Percentiles rank a stretch among this genome's conserved stretches.
Evolutionary conservation across 2,113 vertebrate species (phyloP).

Genomic region (Nyctibius bracteatus): DNA sequence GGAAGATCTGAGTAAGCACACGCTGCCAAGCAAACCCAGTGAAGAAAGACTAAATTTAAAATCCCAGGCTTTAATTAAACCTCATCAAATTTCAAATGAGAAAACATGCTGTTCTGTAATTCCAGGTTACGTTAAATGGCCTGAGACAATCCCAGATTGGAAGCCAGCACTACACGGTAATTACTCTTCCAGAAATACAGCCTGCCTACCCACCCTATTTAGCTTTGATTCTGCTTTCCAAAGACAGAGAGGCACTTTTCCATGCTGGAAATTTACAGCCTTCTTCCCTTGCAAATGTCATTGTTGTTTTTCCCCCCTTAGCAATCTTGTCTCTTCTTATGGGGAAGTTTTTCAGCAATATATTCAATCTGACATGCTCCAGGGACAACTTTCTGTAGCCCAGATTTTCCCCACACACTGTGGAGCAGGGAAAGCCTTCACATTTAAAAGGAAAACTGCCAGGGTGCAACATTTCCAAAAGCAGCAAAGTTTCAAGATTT

Average conservation of each 20-base stretch:
- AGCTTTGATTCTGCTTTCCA: slow-evolving; percentile 36
- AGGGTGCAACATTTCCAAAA: neutral
- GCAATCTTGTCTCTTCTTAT: neutral
- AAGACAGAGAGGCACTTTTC: slow-evolving; percentile 49
- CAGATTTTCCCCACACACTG: neutral
- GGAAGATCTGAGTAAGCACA: slow-evolving; percentile 9
- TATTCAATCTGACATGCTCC: neutral
- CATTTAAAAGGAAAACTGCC: neutral
- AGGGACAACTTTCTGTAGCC: neutral
- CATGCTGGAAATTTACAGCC: slow-evolving; percentile 56
- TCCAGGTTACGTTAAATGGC: slow-evolving; percentile 55
- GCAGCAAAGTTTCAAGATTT: neutral
- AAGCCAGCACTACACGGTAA: slow-evolving; percentile 39
- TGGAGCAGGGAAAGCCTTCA: neutral
- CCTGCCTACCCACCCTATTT: slow-evolving; percentile 49
- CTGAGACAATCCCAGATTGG: slow-evolving; percentile 60
- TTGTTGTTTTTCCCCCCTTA: slow-evolving; percentile 30
- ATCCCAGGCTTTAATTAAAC: slow-evolving; percentile 53
- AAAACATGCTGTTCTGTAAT: slow-evolving; percentile 64
- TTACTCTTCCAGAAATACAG: slow-evolving; percentile 64
- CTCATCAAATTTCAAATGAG: slow-evolving; percentile 56
- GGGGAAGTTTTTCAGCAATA: neutral
- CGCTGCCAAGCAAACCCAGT: slow-evolving; percentile 12
- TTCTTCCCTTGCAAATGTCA: slow-evolving; percentile 46
- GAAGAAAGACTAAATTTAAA: slow-evolving; percentile 60